Evolutionary conservation across 2,113 vertebrate genomes (phyloP).

Genomic region (Laterallus jamaicensis): DNA sequence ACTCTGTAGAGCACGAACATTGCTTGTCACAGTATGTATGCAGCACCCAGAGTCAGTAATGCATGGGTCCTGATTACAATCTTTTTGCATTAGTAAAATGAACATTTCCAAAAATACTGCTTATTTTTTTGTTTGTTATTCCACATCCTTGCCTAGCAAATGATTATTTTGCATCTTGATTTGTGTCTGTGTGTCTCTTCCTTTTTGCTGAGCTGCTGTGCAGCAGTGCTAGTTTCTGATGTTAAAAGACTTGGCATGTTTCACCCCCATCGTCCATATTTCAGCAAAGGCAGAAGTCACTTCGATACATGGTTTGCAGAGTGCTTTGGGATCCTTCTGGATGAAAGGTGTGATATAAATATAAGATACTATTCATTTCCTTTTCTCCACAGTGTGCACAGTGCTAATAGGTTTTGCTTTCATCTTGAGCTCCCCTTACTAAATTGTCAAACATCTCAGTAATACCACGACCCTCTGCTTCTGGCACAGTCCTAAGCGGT

Average conservation of each 20-base stretch:
- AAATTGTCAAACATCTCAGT: conserved; percentile 40
- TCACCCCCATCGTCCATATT: not conserved
- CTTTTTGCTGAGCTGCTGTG: not conserved
- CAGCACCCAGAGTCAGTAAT: not conserved
- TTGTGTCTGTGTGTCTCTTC: not conserved
- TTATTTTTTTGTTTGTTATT: not conserved
- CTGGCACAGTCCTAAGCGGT: conserved; percentile 24
- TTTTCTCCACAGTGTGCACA: not conserved
- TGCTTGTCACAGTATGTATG: not conserved
- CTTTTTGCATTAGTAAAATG: not conserved
- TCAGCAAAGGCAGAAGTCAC: conserved; percentile 11
- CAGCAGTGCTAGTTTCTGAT: not conserved
- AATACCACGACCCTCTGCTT: not conserved
- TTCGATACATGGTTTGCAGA: not conserved
- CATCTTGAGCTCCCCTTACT: conserved; percentile 33
- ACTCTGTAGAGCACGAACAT: not conserved
- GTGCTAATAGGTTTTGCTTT: conserved; percentile 41
- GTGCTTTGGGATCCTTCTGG: conserved; percentile 18
- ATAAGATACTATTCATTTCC: not conserved
- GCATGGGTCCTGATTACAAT: not conserved
- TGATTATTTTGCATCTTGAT: not conserved
- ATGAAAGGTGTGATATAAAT: conserved; percentile 41
- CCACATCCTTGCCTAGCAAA: not conserved
- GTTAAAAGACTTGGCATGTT: not conserved
- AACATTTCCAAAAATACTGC: not conserved